Percentiles rank a stretch among this genome's conserved stretches.
Evolutionary conservation across 2,797 vertebrate species (phyloP).

Genomic region (Trichosurus vulpecula): DNA sequence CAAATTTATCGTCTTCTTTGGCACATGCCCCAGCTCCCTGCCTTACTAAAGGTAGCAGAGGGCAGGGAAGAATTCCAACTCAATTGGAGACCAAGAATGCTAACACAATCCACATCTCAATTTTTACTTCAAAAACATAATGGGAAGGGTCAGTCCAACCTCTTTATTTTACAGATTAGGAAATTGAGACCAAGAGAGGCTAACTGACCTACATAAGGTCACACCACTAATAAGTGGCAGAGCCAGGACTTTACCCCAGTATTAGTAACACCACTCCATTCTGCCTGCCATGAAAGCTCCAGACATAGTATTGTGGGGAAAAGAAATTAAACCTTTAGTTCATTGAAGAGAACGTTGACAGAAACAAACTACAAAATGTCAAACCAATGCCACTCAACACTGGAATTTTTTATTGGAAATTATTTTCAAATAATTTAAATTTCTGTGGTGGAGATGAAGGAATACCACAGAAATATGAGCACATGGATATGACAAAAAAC

Average conservation of each 20-base stretch:
- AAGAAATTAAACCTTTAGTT: background rate
- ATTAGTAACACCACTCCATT: background rate
- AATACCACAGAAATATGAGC: background rate
- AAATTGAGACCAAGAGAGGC: background rate
- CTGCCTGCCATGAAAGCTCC: background rate
- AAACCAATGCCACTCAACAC: background rate
- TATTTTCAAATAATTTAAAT: background rate
- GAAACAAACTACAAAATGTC: background rate
- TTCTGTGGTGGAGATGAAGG: background rate
- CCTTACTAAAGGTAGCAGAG: background rate
- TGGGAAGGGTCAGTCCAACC: background rate
- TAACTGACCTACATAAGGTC: background rate
- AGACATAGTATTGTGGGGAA: background rate
- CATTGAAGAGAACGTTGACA: background rate
- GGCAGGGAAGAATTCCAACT: background rate
- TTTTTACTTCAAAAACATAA: background rate
- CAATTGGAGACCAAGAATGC: background rate
- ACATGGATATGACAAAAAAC: background rate
- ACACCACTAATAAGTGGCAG: background rate
- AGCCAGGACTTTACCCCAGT: background rate
- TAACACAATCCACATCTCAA: background rate
- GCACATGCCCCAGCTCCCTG: background rate
- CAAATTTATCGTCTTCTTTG: background rate
- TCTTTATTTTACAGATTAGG: background rate
- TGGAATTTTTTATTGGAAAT: background rate